Conservation (phyloP, 2,797 vertebrate genomes). For the Octomys mimax region DNA sequence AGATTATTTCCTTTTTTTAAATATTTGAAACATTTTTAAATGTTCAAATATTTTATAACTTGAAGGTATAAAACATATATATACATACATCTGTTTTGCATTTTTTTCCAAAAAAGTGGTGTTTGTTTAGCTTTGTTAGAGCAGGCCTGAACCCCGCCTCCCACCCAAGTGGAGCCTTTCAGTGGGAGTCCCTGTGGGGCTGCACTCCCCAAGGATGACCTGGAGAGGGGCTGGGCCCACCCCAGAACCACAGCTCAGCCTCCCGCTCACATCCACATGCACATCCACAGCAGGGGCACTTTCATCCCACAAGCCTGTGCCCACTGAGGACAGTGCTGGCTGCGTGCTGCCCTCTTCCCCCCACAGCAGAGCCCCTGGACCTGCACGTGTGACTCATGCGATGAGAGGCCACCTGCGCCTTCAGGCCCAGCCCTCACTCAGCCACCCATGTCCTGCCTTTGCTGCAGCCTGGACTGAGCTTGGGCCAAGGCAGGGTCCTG, state of each 20-base stretch:
- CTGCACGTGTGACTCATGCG: neutral
- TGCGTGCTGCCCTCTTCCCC: neutral
- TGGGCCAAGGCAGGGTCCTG: neutral
- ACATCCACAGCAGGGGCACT: neutral
- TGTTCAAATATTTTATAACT: neutral
- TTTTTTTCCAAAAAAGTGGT: neutral
- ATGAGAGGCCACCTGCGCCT: neutral
- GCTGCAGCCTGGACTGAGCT: neutral
- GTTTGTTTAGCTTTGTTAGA: neutral
- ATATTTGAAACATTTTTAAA: conserved; percentile 9
- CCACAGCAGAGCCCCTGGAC: neutral
- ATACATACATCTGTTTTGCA: no score
- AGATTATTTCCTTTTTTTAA: conserved; percentile 33
- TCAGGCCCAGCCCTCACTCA: neutral
- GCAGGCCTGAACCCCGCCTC: neutral
- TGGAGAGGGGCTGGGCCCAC: neutral
- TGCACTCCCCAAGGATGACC: neutral
- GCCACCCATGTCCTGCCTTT: neutral
- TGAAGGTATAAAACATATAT: neutral
- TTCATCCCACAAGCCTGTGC: neutral
- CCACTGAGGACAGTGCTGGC: neutral
- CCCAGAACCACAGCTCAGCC: neutral
- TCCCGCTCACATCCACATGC: no score
- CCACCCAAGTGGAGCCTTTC: neutral
- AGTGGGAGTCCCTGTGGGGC: neutral